phyloP scores from a whole-genome alignment of 2,113 vertebrate genomes.

The Martes martes region DNA sequence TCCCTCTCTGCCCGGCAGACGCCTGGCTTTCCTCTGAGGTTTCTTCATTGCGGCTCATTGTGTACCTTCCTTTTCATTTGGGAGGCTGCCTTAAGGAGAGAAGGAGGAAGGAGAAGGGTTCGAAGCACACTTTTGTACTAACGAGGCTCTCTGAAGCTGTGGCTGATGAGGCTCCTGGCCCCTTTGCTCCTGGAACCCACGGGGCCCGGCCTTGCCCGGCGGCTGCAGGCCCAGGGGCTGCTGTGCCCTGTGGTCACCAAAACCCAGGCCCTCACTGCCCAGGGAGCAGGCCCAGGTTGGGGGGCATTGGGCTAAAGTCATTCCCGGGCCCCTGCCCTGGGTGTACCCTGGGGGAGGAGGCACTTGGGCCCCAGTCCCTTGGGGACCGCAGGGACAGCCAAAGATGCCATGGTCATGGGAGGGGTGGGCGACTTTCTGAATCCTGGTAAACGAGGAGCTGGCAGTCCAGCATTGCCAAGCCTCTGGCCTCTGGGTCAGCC shows the following conservation, averaged over 20 bases:
- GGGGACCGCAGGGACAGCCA: not conserved
- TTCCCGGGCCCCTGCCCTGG: too few species aligned
- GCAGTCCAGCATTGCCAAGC: not conserved
- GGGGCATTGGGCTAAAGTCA: not conserved
- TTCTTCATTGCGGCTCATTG: not conserved
- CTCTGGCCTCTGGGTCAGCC: not conserved
- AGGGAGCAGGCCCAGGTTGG: not conserved
- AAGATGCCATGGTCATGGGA: not conserved
- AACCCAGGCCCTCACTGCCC: not conserved
- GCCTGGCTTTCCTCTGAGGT: not conserved
- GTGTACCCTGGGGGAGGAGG: not conserved
- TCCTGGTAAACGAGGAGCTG: not conserved
- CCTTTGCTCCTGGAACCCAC: not conserved
- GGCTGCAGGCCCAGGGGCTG: not conserved
- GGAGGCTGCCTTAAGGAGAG: conserved; percentile 15
- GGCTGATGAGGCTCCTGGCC: not conserved
- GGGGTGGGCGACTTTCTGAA: not conserved
- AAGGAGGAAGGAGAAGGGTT: not conserved
- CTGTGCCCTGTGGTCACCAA: not conserved
- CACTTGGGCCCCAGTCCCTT: too few species aligned
- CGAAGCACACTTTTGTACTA: not conserved
- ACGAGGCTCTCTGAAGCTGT: not conserved
- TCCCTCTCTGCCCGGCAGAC: not conserved
- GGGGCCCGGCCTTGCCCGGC: accelerated
- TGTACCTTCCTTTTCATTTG: not conserved